A percentile compares a stretch with the other conserved stretches of the same genome.
phyloP scores from a whole-genome alignment of 2,113 vertebrate species.

The Sterrhoptilus dennistouni region DNA sequence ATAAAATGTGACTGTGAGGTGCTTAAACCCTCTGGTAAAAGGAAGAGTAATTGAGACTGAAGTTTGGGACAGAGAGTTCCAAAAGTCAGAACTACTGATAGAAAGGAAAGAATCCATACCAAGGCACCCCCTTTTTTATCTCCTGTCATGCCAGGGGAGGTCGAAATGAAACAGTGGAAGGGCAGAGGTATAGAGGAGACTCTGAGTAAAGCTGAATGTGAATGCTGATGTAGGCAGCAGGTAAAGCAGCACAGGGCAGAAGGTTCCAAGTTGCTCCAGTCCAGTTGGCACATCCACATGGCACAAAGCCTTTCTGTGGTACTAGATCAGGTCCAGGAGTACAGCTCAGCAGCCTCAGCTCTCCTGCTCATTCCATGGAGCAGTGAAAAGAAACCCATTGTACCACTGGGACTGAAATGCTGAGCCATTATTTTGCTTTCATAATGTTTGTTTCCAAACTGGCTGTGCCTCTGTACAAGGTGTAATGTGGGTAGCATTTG shows the following conservation, averaged over 20 bases:
- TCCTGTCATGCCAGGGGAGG: neutral
- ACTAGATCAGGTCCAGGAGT: neutral
- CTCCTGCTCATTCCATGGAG: neutral
- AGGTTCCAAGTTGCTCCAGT: neutral
- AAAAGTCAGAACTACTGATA: neutral
- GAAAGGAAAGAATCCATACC: neutral
- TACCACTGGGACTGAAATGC: neutral
- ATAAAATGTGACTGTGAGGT: neutral
- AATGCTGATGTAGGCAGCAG: neutral
- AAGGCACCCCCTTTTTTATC: neutral
- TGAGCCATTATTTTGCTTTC: slow-evolving; percentile 53
- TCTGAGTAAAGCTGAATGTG: neutral
- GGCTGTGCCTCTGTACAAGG: slow-evolving; percentile 12
- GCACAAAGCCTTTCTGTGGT: neutral
- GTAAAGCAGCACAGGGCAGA: neutral
- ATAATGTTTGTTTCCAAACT: neutral
- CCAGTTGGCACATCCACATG: neutral
- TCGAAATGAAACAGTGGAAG: neutral
- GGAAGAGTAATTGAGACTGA: neutral
- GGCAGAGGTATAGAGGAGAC: neutral
- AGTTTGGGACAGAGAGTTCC: neutral
- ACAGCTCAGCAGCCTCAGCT: neutral
- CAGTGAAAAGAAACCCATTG: slow-evolving; percentile 18
- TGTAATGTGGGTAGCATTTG: slow-evolving; percentile 1
- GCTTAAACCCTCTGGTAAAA: neutral